Conservation (phyloP, 2,888 invertebrate genomes). For the Leucophora obtusa region DNA sequence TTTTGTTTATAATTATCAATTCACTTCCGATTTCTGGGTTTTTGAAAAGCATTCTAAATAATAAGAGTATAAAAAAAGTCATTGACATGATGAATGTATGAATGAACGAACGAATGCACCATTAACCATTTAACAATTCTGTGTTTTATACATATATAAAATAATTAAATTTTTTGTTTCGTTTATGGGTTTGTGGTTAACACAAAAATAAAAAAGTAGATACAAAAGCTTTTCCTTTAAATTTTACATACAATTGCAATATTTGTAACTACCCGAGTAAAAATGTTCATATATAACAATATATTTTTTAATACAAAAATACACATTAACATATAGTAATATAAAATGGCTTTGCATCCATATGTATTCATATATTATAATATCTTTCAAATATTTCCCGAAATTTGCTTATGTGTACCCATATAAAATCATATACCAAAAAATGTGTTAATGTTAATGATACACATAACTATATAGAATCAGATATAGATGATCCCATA, state of each 20-base stretch:
- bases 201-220: not conserved
- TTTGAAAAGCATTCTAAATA: constrained; percentile 33
- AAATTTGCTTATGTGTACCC: no score
- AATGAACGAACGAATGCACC: not conserved
- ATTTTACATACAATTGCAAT: not conserved
- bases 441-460: no score
- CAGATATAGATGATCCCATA: no score
- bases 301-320: no score
- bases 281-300: no score
- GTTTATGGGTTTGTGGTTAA: not conserved
- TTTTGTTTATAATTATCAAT: constrained; percentile 37
- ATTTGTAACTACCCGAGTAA: not conserved
- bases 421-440: no score
- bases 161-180: not conserved
- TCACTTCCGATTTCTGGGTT: constrained; percentile 54
- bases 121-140: not conserved
- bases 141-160: not conserved
- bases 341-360: no score
- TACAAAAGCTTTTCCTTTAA: not conserved
- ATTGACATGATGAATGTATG: constrained; percentile 55
- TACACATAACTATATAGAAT: no score
- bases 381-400: no score
- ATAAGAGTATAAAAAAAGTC: constrained; percentile 47
- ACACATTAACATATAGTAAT: no score
- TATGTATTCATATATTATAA: no score